These are phyloP conservation scores for Drosophila oshimai DNA, from an alignment of 1,140 invertebrate species.

Conservation along the genomic window DNA sequence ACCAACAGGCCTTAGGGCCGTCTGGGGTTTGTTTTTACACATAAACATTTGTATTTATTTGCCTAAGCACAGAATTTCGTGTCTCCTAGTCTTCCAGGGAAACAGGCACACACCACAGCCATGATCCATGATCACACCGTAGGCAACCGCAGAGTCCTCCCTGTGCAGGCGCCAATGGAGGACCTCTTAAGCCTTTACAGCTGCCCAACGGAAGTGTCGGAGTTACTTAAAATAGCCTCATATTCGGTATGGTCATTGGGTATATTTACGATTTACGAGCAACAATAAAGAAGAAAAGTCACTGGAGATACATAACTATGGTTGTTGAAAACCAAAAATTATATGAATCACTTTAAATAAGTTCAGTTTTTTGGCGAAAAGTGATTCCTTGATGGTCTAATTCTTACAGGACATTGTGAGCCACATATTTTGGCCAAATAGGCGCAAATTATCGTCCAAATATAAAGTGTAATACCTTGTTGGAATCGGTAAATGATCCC, in stretches of 20 bases:
- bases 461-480: too few species aligned
- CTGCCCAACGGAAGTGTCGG: slow-evolving; percentile 38
- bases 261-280: neutral
- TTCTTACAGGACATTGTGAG: too few species aligned
- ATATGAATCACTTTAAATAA: neutral
- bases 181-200: slow-evolving; percentile 63
- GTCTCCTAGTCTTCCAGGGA: slow-evolving; percentile 43
- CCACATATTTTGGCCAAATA: too few species aligned
- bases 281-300: too few species aligned
- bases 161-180: slow-evolving; percentile 45
- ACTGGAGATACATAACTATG: too few species aligned
- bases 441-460: too few species aligned
- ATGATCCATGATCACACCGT: neutral
- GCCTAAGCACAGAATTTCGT: slow-evolving; percentile 57
- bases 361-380: too few species aligned
- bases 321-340: neutral
- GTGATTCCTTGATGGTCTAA: too few species aligned
- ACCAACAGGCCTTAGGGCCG: slow-evolving; percentile 49
- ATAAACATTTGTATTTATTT: slow-evolving; percentile 75
- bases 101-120: neutral
- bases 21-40: slow-evolving; percentile 62
- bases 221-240: slow-evolving; percentile 20
- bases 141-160: neutral
- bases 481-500: too few species aligned
- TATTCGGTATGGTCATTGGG: neutral